A percentile compares a stretch with the other conserved stretches of the same genome.
Evolutionary conservation across 2,797 vertebrate genomes (phyloP).

Genomic region (Notolabrus celidotus): DNA sequence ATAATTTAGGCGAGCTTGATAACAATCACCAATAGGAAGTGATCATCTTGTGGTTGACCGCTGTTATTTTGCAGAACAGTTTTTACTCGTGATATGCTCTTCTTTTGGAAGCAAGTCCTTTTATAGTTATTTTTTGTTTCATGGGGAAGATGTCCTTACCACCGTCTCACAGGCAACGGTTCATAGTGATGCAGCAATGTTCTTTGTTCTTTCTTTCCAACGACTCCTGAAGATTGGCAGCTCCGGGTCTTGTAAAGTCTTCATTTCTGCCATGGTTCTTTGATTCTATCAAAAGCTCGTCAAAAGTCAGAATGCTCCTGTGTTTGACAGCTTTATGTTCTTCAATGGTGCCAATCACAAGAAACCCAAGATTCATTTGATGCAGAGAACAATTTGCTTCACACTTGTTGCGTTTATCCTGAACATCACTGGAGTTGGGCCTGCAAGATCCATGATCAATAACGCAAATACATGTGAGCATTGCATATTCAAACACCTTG

Average conservation of each 20-base stretch:
- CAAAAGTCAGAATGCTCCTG: too few relatives aligned
- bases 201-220: too few relatives aligned
- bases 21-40: not conserved
- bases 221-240: too few relatives aligned
- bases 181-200: too few relatives aligned
- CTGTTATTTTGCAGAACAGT: not conserved
- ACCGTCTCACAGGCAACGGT: not conserved
- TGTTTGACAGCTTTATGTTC: not conserved
- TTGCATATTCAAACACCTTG: slow-evolving; percentile 4
- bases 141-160: slow-evolving; percentile 12
- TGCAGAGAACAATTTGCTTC: not conserved
- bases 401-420: not conserved
- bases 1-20: slow-evolving; percentile 2
- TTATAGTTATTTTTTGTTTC: not conserved
- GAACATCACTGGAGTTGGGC: not conserved
- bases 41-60: too few relatives aligned
- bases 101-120: not conserved
- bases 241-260: too few relatives aligned
- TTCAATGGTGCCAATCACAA: not conserved
- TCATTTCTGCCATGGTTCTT: not conserved
- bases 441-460: not conserved
- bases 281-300: too few relatives aligned
- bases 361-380: not conserved
- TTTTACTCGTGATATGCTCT: not conserved
- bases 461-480: not conserved